A percentile compares a stretch with the other conserved stretches of the same genome.
These are phyloP conservation scores for Dorcus hopei DNA, from an alignment of 2,888 invertebrate genomes.

Conservation along the genomic window DNA sequence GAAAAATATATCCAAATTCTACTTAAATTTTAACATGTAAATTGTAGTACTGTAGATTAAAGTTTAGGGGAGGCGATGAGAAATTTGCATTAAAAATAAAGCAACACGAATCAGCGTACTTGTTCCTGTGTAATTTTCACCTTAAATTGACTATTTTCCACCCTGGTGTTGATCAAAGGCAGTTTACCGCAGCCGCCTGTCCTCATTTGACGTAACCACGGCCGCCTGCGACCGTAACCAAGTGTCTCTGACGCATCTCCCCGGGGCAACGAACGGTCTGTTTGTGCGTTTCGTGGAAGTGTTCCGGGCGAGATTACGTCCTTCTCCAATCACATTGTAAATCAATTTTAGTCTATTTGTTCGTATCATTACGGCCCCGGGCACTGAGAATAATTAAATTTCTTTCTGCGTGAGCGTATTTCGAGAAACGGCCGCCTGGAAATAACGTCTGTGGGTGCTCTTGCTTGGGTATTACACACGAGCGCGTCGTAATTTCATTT, in stretches of 20 bases:
- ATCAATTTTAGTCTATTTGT: background rate
- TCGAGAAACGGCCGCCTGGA: background rate
- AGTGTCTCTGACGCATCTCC: conserved; percentile 1
- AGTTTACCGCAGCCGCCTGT: background rate
- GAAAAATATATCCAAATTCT: too few relatives aligned
- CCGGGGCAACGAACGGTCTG: background rate
- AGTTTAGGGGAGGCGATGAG: too few relatives aligned
- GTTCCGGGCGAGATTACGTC: background rate
- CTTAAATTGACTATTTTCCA: background rate
- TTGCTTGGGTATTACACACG: too few relatives aligned
- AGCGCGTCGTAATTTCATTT: too few relatives aligned
- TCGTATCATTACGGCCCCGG: background rate
- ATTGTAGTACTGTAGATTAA: too few relatives aligned
- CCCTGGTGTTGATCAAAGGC: background rate
- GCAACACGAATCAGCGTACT: background rate
- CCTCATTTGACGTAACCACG: background rate
- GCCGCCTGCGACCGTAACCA: background rate
- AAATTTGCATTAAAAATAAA: background rate
- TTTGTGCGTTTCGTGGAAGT: background rate
- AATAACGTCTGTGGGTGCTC: background rate
- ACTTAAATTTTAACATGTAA: too few relatives aligned
- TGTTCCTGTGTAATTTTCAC: background rate
- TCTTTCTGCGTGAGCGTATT: background rate
- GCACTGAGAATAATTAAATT: background rate
- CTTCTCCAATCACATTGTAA: conserved; percentile 1